Evolutionary conservation across 2,113 vertebrate species (phyloP), one percentile per base, ranked within the genome.

Genomic region (Chascanopsetta lugubris): DNA sequence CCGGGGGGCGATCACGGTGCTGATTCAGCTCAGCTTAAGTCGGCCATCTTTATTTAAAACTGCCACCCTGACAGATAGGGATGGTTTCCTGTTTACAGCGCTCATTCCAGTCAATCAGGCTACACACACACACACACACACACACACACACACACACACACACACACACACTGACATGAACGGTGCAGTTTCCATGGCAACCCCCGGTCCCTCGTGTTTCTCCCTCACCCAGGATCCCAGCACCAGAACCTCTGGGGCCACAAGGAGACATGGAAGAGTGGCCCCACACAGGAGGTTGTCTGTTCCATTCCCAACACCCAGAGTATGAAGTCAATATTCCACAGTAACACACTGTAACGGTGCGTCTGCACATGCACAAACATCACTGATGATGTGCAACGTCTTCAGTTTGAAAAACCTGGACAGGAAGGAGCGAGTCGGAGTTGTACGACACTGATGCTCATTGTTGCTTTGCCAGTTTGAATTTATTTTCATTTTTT

Each of bases 291-390:
- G 60, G 43, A 75, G 51, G 29, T 13, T 24, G 32, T 34, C 30
- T 88, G 79, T 86, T 30, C 67, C 15, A 8, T 57, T 77, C 51
- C 69, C 58, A 42, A 60, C 61, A 49, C 30, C 60, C 45, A 36
- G 21, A 38, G 59, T n/a, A 85, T 86, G 56, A 85, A 79, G 71
- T 86, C 61, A 71, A 20, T 67, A 50, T 61, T 71, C 62, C 55
- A 70, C 55, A 61, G 43, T 20, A 18, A 25, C 61, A 61, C 62
- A 54, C 71, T 65, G 30, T 55, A n/a, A 61, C 62, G 50, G 24
- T 68, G 65, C 30, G 49, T 58, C n/a, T n/a, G 46, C 26, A 34
- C 36, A 59, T 80, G 65, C 82, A 85, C 82, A 77, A 73, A 80
- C 61, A 57, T 75, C 42, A 21, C 63, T 72, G 62, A 45, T 13